These are phyloP conservation scores for Heliornis fulica DNA, from an alignment of 2,113 vertebrate genomes.

Conservation along the genomic window DNA sequence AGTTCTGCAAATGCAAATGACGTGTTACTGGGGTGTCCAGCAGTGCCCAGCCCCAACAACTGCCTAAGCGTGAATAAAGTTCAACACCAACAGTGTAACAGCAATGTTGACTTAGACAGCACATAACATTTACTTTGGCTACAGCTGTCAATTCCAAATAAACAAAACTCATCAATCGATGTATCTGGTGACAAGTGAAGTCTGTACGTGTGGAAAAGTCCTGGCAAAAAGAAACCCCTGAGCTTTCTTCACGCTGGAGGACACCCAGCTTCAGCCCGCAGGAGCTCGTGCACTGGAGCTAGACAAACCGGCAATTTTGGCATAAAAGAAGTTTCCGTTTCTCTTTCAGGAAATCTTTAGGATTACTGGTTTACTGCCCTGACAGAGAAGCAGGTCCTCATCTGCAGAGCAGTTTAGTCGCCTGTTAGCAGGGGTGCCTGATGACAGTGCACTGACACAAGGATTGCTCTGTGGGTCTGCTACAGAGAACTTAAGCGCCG, in stretches of 20 bases:
- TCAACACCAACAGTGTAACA: not conserved
- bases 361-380: not conserved
- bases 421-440: no score
- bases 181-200: not conserved
- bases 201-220: not conserved
- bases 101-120: accelerated
- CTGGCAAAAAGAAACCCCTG: not conserved
- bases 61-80: not conserved
- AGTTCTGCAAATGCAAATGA: not conserved
- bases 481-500: not conserved
- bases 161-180: not conserved
- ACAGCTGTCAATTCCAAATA: not conserved
- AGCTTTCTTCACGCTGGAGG: not conserved
- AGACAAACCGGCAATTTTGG: not conserved
- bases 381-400: not conserved
- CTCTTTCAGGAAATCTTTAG: not conserved
- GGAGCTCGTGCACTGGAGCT: not conserved
- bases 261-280: not conserved
- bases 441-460: not conserved
- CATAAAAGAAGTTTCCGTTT: not conserved
- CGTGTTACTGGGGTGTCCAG: not conserved
- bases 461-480: accelerated
- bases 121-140: not conserved
- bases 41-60: not conserved
- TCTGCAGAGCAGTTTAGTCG: accelerated